Conservation (phyloP, 2,113 vertebrate species). For the Brienomyrus longianalis region DNA sequence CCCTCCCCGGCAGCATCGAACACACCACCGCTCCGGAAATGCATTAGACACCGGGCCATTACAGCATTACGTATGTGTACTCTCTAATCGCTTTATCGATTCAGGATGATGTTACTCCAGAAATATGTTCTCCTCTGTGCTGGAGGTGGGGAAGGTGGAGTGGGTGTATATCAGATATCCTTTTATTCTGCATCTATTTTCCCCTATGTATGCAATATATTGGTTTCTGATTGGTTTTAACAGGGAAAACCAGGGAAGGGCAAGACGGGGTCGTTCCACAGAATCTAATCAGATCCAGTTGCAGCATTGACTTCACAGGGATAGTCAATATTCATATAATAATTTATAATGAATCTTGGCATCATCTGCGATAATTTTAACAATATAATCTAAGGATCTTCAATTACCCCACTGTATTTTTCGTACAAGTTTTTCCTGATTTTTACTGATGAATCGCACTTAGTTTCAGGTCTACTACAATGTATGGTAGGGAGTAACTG, state of each 20-base stretch:
- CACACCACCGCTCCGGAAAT: constrained; percentile 43
- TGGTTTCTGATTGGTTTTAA: not conserved
- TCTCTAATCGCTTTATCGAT: constrained; percentile 57
- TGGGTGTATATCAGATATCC: constrained; percentile 23
- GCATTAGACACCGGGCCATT: constrained; percentile 49
- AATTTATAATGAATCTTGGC: not conserved
- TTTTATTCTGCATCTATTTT: not conserved
- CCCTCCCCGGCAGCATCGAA: constrained; percentile 41
- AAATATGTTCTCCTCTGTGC: constrained; percentile 35
- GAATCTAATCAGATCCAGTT: not conserved
- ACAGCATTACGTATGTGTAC: constrained; percentile 22
- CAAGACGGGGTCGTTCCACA: not conserved
- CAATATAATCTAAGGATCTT: not conserved
- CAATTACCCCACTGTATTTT: not conserved
- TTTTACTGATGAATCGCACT: not conserved
- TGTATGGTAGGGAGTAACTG: not conserved
- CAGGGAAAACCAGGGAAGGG: not conserved
- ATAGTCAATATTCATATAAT: not conserved
- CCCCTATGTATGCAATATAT: not conserved
- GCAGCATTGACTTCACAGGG: not conserved
- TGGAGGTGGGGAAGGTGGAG: constrained; percentile 35
- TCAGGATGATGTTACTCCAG: constrained; percentile 30
- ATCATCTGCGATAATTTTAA: not conserved
- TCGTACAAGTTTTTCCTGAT: not conserved
- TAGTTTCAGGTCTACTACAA: not conserved